Conservation (phyloP, 2,888 invertebrate species). For the Acanthoscelides obtectus region DNA sequence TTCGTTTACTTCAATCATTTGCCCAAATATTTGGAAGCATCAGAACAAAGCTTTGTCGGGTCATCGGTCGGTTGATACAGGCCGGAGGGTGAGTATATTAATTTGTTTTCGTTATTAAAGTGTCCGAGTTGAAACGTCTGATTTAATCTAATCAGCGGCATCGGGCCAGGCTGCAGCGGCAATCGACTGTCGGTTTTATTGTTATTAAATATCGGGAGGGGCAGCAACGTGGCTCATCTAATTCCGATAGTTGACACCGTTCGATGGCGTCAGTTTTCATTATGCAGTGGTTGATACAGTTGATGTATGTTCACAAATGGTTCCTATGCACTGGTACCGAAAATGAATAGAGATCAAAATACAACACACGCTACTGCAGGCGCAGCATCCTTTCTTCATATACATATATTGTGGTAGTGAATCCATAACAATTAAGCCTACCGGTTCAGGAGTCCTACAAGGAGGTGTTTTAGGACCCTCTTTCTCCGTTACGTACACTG, state of each 20-base stretch:
- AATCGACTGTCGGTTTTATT: neutral
- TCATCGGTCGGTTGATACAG: neutral
- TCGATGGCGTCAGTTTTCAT: neutral
- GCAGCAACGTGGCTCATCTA: neutral
- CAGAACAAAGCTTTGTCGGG: neutral
- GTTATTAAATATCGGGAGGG: slow-evolving; percentile 6
- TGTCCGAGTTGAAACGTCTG: slow-evolving; percentile 20
- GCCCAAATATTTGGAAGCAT: neutral
- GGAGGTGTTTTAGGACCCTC: no score
- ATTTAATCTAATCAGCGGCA: slow-evolving; percentile 15
- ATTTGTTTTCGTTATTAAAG: slow-evolving; percentile 24
- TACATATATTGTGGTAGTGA: no score
- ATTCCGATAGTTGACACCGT: no score
- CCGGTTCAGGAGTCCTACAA: no score
- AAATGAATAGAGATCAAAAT: no score
- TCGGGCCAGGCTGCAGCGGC: neutral
- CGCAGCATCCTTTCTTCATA: no score
- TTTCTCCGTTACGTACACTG: no score
- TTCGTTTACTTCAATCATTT: neutral
- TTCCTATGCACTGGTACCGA: no score
- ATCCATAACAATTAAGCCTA: no score
- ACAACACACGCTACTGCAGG: no score
- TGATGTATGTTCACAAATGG: neutral
- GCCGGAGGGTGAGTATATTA: slow-evolving; percentile 9
- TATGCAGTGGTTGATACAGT: neutral